Conservation (phyloP, 2,797 vertebrate genomes). For the Myotis myotis region DNA sequence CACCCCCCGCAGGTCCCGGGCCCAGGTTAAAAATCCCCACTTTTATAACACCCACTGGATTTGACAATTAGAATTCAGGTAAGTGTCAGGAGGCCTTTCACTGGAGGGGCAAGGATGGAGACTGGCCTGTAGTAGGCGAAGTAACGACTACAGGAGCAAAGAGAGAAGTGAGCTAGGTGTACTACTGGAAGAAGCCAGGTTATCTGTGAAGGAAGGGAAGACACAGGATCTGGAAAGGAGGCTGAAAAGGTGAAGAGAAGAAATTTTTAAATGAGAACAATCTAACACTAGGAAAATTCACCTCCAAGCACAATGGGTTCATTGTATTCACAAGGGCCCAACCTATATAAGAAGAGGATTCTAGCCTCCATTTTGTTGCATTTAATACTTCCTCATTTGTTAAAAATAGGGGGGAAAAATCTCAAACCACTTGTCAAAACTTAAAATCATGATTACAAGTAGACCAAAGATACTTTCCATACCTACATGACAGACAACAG, state of each 20-base stretch:
- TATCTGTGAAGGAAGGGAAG: background rate
- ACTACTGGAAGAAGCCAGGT: background rate
- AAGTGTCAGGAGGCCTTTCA: background rate
- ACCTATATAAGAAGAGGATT: background rate
- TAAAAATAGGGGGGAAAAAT: background rate
- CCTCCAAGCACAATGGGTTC: background rate
- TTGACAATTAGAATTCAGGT: background rate
- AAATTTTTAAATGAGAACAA: background rate
- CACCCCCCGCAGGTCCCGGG: too few species aligned
- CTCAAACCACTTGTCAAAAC: background rate
- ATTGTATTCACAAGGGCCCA: background rate
- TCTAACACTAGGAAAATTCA: background rate
- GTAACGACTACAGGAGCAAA: background rate
- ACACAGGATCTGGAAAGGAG: background rate
- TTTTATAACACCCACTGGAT: background rate
- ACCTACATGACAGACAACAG: background rate
- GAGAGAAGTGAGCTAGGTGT: background rate
- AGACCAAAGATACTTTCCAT: background rate
- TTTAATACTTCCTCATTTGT: background rate
- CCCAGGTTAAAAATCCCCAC: background rate
- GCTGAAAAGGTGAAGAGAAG: background rate
- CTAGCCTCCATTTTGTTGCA: background rate
- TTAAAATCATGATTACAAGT: background rate
- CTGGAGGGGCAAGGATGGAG: background rate
- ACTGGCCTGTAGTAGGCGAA: background rate